Conservation (phyloP, 2,888 invertebrate species). For the Caenorhabditis auriculariae region DNA sequence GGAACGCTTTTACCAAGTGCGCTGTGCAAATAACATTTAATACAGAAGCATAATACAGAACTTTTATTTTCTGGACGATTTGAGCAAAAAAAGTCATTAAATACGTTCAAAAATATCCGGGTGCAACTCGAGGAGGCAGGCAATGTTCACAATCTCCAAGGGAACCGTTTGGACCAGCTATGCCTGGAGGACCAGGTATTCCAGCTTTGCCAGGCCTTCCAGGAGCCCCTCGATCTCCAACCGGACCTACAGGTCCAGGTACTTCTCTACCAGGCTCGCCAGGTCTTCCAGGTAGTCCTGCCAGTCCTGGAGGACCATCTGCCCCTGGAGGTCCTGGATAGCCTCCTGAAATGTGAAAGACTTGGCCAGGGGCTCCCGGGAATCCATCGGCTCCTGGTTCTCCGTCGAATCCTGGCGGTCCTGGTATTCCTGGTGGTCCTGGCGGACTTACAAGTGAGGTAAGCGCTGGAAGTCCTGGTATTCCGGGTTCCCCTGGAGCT, state of each 20-base stretch:
- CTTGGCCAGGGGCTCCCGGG: too few relatives aligned
- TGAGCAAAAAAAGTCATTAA: too few relatives aligned
- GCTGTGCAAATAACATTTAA: neutral
- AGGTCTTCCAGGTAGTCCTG: slow-evolving; percentile 24
- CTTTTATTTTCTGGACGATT: too few relatives aligned
- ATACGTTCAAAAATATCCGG: slow-evolving; percentile 32
- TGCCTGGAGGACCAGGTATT: slow-evolving; percentile 13
- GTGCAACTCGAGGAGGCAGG: slow-evolving; percentile 24
- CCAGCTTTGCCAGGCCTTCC: slow-evolving; percentile 23
- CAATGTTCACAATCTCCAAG: slow-evolving; percentile 27
- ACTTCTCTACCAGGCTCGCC: slow-evolving; percentile 9
- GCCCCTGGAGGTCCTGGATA: slow-evolving; percentile 24
- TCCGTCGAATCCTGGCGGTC: slow-evolving; percentile 23
- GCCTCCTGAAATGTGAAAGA: slow-evolving; percentile 15
- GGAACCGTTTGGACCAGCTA: slow-evolving; percentile 8
- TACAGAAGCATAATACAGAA: too few relatives aligned
- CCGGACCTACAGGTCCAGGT: slow-evolving; percentile 32
- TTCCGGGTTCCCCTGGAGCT: too few relatives aligned
- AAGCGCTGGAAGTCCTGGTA: too few relatives aligned
- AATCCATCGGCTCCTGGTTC: slow-evolving; percentile 13
- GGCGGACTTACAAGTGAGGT: too few relatives aligned
- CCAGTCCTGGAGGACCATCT: slow-evolving; percentile 28
- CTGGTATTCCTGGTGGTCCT: slow-evolving; percentile 26
- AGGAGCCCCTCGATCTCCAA: slow-evolving; percentile 26
- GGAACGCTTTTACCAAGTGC: too few relatives aligned